A percentile compares a stretch with the other conserved stretches of the same genome.
These are phyloP conservation scores for Scaptodrosophila lebanonensis DNA, from an alignment of 1,140 invertebrate genomes.

Conservation along the genomic window DNA sequence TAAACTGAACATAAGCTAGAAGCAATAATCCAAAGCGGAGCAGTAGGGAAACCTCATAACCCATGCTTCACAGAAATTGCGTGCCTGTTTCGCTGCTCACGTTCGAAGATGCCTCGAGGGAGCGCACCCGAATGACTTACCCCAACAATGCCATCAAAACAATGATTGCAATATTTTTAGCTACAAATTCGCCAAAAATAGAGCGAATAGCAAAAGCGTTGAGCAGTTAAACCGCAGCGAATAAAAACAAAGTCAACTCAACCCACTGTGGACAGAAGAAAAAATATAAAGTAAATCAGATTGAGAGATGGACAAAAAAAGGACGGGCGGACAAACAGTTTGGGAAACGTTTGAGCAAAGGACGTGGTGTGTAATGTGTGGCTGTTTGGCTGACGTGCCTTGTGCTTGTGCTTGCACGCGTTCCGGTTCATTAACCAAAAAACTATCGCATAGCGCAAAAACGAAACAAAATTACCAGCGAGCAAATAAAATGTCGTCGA, in stretches of 20 bases:
- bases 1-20: conserved; percentile 38
- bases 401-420: conserved; percentile 25
- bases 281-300: background rate
- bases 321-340: no score
- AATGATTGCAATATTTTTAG: conserved; percentile 66
- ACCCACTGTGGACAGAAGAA: conserved; percentile 30
- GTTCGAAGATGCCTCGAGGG: background rate
- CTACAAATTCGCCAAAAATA: conserved; percentile 40
- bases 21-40: conserved; percentile 52
- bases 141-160: conserved; percentile 69
- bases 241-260: conserved; percentile 27
- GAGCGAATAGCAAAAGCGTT: background rate
- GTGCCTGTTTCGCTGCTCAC: conserved; percentile 10
- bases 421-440: conserved; percentile 72
- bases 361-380: background rate
- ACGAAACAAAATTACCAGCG: conserved; percentile 66
- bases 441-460: conserved; percentile 49
- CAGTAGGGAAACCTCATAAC: conserved; percentile 35
- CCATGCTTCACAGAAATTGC: conserved; percentile 12
- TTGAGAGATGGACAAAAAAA: conserved; percentile 55
- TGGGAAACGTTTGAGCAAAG: no score
- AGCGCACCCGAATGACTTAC: conserved; percentile 46
- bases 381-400: no score
- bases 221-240: conserved; percentile 18
- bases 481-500: conserved; percentile 72